phyloP scores from a whole-genome alignment of 2,888 invertebrate species.

The Epinotia demarniana region DNA sequence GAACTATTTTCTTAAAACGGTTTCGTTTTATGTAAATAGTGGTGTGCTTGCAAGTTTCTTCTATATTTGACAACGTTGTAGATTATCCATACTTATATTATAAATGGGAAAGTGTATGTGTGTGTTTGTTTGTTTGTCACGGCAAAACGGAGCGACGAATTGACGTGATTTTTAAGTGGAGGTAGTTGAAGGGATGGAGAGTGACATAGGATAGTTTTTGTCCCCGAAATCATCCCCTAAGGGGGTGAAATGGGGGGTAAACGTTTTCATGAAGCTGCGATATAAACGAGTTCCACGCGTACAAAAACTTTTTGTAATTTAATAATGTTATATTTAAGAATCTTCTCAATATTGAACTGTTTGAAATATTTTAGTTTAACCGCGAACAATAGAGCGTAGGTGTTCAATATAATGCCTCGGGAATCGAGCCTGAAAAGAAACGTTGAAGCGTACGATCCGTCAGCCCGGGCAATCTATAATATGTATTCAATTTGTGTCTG shows the following conservation, averaged over 20 bases:
- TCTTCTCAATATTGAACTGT: neutral
- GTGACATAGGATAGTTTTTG: too few relatives aligned
- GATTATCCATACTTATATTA: too few relatives aligned
- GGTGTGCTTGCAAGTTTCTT: neutral
- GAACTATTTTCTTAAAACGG: neutral
- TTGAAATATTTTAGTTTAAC: neutral
- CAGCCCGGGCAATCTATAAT: conserved; percentile 47
- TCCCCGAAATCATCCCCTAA: too few relatives aligned
- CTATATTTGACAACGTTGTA: too few relatives aligned
- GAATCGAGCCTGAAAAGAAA: conserved; percentile 37
- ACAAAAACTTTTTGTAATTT: neutral
- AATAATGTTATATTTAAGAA: neutral
- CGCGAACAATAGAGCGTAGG: conserved; percentile 16
- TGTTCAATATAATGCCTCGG: conserved; percentile 20
- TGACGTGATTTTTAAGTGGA: too few relatives aligned
- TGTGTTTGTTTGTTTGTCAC: too few relatives aligned
- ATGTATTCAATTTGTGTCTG: conserved; percentile 51
- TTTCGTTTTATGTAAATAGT: neutral
- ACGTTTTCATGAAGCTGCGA: too few relatives aligned
- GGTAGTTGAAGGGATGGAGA: too few relatives aligned
- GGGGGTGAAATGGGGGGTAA: too few relatives aligned
- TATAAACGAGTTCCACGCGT: too few relatives aligned
- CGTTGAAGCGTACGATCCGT: conserved; percentile 42
- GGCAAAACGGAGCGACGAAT: too few relatives aligned
- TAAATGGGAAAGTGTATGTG: too few relatives aligned